Conservation (phyloP, 1,140 invertebrate genomes). For the Brachionus calyciflorus region DNA sequence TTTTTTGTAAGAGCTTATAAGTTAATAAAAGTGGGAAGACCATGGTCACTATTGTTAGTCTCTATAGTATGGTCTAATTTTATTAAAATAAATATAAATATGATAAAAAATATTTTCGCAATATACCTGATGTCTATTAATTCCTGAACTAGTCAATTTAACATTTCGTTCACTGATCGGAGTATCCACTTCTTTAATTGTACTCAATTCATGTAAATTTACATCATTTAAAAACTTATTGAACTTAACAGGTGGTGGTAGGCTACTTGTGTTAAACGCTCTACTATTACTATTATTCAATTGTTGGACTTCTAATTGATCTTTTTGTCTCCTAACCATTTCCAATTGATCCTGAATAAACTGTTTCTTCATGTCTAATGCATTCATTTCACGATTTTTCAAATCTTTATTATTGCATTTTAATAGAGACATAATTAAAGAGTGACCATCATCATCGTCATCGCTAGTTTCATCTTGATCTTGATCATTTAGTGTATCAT, state of each 20-base stretch:
- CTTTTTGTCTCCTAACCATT: constrained; percentile 41
- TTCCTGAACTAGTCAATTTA: not conserved
- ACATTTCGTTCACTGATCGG: constrained; percentile 28
- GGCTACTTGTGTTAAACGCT: constrained; percentile 9
- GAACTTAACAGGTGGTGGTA: constrained; percentile 18
- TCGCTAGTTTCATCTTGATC: not conserved
- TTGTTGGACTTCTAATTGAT: constrained; percentile 13
- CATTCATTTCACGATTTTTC: not conserved
- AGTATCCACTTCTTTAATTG: constrained; percentile 44
- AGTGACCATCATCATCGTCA: constrained; percentile 3
- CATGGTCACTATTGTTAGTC: too few species aligned
- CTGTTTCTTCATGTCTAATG: constrained; percentile 15
- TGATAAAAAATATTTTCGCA: too few species aligned
- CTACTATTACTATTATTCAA: not conserved
- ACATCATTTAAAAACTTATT: constrained; percentile 21
- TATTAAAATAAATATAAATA: too few species aligned
- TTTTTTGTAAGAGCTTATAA: too few species aligned
- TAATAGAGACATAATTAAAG: constrained; percentile 9
- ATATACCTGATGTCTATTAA: constrained; percentile 10
- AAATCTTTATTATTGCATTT: constrained; percentile 6
- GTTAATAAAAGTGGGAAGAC: too few species aligned
- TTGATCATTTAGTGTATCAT: constrained; percentile 24
- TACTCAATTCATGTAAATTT: constrained; percentile 37
- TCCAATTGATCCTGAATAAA: constrained; percentile 38
- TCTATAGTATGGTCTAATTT: too few species aligned